These are phyloP conservation scores for Trachurus trachurus DNA, from an alignment of 2,797 vertebrate genomes.

Conservation along the genomic window DNA sequence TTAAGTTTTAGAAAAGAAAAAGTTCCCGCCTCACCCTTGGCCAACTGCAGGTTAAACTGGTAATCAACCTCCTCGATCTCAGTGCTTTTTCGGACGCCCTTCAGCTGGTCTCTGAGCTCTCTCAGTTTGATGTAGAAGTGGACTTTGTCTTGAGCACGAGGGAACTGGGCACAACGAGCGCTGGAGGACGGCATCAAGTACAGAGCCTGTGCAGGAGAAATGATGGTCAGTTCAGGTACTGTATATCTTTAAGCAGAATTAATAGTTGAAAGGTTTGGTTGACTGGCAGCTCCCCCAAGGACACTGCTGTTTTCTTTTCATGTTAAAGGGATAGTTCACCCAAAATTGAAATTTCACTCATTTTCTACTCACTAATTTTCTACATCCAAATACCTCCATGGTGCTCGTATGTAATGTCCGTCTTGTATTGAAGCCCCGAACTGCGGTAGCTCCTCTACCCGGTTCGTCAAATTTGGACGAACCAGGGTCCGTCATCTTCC, in stretches of 20 bases:
- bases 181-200: constrained; percentile 99
- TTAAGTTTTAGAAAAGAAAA: background rate
- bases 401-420: too few species aligned
- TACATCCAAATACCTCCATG: too few species aligned
- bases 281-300: background rate
- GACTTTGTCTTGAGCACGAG: constrained; percentile 98
- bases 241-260: background rate
- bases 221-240: background rate
- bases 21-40: constrained; percentile 88
- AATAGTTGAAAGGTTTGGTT: background rate
- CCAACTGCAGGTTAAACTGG: constrained; percentile 91
- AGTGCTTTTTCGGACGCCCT: constrained; percentile 82
- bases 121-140: constrained; percentile 98
- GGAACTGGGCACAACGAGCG: constrained; percentile 98
- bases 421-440: too few species aligned
- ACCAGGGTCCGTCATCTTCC: too few species aligned
- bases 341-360: too few species aligned
- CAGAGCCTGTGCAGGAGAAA: constrained; percentile 86
- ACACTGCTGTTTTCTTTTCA: background rate
- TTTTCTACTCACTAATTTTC: too few species aligned
- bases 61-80: constrained; percentile 94
- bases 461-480: too few species aligned
- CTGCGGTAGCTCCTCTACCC: too few species aligned
- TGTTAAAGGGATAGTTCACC: too few species aligned
- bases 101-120: constrained; percentile 93